A percentile compares a stretch with the other conserved stretches of the same genome.
These are phyloP conservation scores for Spilogale gracilis DNA, from an alignment of 2,113 vertebrate genomes.

Conservation along the genomic window DNA sequence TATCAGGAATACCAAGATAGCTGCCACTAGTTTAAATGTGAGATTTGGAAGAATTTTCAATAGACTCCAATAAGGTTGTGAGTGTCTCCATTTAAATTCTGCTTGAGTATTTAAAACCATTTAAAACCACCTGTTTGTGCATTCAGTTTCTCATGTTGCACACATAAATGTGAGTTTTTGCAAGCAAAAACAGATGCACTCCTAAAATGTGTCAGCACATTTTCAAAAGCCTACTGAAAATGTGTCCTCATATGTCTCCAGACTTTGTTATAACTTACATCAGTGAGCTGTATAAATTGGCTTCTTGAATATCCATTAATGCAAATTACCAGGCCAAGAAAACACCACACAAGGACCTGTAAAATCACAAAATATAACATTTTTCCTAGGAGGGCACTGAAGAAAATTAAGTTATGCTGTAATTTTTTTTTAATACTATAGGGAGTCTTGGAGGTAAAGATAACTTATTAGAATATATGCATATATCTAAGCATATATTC, in stretches of 20 bases:
- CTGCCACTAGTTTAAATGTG: constrained; percentile 51
- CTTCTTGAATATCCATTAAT: constrained; percentile 83
- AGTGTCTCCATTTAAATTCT: constrained; percentile 80
- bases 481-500: neutral
- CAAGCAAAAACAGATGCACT: constrained; percentile 85
- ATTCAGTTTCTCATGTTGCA: constrained; percentile 82
- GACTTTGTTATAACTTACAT: constrained; percentile 82
- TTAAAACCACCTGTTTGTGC: constrained; percentile 85
- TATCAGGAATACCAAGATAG: constrained; percentile 34
- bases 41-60: constrained; percentile 64
- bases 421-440: neutral
- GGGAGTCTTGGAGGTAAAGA: neutral
- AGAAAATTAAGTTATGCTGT: constrained; percentile 20
- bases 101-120: constrained; percentile 79
- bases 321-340: constrained; percentile 77
- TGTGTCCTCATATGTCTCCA: constrained; percentile 85
- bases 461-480: neutral
- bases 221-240: constrained; percentile 84
- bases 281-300: constrained; percentile 77
- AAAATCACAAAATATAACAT: constrained; percentile 65
- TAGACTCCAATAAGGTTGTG: constrained; percentile 62
- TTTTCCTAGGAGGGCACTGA: neutral
- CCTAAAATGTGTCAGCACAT: constrained; percentile 85
- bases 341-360: constrained; percentile 52
- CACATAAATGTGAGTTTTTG: constrained; percentile 84